A percentile compares a stretch with the other conserved stretches of the same genome.
Conservation (phyloP, 1,140 invertebrate genomes). For the Lamellibrachia luymesi region DNA sequence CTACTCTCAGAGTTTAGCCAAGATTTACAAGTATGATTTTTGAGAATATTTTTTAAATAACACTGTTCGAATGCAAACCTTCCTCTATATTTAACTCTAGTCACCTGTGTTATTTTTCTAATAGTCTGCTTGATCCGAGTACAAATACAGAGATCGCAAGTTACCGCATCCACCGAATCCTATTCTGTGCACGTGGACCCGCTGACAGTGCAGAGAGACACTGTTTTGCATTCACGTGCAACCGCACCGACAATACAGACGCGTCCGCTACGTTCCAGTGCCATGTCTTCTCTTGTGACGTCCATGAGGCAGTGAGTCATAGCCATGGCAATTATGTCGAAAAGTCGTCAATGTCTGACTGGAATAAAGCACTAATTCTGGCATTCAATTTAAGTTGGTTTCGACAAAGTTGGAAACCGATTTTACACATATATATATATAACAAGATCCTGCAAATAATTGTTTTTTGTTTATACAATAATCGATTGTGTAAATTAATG, state of each 20-base stretch:
- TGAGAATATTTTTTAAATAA: too few species aligned
- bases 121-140: conserved; percentile 81
- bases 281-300: conserved; percentile 94
- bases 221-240: conserved; percentile 97
- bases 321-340: conserved; percentile 48
- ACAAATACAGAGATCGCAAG: conserved; percentile 80
- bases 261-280: conserved; percentile 86
- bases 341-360: background rate
- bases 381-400: too few species aligned
- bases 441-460: too few species aligned
- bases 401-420: too few species aligned
- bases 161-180: conserved; percentile 88
- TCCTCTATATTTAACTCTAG: too few species aligned
- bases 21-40: too few species aligned
- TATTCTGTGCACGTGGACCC: conserved; percentile 92
- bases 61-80: too few species aligned
- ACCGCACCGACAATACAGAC: conserved; percentile 82
- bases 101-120: too few species aligned
- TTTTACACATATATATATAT: too few species aligned
- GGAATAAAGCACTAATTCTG: background rate
- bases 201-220: conserved; percentile 77
- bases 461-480: too few species aligned
- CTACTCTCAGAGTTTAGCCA: too few species aligned
- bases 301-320: conserved; percentile 88
- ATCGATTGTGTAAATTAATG: too few species aligned